Base-by-base conservation (phyloP, 2,888 invertebrate genomes). In the Xylota segnis region DNA sequence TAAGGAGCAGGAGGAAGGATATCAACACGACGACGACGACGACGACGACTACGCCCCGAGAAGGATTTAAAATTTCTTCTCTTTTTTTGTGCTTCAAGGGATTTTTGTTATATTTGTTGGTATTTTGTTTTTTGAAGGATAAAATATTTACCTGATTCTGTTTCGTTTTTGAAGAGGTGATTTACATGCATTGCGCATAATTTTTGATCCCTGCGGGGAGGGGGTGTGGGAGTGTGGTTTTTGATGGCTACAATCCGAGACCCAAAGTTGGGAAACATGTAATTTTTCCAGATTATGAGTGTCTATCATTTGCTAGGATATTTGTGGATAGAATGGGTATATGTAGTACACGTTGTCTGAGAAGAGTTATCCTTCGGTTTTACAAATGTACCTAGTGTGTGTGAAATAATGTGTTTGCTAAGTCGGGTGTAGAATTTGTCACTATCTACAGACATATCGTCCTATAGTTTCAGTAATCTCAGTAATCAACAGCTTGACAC, bases 61-160 rank as follows among this genome's bases (percentile, higher is more conserved):
- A 52, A 23, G 52, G 66, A 37, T 52, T 40, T 63, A 32, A 59
- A 40, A 40, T 40, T 40, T 27, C 23, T n/a, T n/a, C n/a, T n/a
- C n/a, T 9, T 37, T 37, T 37, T 37, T 32, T 32, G 14, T 16
- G 0, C 47, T 34, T 65, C 2, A 63, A 47, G 14, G 45, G 43
- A 12, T 45, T 61, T 61, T 4, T 18, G 34, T 65, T 63, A 63
- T 47, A 45, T 47, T 63, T 47, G 32, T 34, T 63, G 16, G 47
- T 63, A 63, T 65, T 65, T 65, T 47, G 32, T 65, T 65, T 65
- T 23, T 43, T 61, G 29, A 29, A n/a, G 18, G 65, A 34, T 63
- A 32, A 47, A 47, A 47, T 47, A 34, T 50, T 65, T 65, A 61
- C 61, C 61, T 61, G 61, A 59, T 27, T 40, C 40, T 59, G 29